phyloP scores from a whole-genome alignment of 2,113 vertebrate species.

The Podocnemis expansa region DNA sequence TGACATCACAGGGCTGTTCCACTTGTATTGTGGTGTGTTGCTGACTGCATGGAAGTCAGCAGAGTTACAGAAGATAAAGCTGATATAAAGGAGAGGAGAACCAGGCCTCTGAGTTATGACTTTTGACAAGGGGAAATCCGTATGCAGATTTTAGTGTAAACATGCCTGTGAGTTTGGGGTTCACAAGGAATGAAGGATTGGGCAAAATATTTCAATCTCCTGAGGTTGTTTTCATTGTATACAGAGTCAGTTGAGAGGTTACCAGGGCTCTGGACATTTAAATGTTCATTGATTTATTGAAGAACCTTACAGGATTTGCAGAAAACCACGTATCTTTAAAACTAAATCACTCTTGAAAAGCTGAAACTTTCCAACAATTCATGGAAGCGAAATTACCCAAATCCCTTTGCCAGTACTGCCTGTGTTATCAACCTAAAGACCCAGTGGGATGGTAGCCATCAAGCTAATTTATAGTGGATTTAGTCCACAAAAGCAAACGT shows the following conservation, averaged over 20 bases:
- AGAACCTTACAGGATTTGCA: slow-evolving; percentile 20
- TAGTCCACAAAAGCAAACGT: not conserved
- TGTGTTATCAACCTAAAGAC: slow-evolving; percentile 38
- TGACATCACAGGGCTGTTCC: not conserved
- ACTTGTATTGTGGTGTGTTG: not conserved
- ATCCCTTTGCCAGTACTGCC: slow-evolving; percentile 15
- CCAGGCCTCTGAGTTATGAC: not conserved
- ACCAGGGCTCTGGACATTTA: slow-evolving; percentile 12
- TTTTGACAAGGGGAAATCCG: slow-evolving; percentile 19
- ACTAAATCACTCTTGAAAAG: slow-evolving; percentile 29
- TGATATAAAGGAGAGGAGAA: not conserved
- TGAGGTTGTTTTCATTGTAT: slow-evolving; percentile 8
- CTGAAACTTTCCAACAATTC: slow-evolving; percentile 28
- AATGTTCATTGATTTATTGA: slow-evolving; percentile 33
- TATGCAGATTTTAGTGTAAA: slow-evolving; percentile 26
- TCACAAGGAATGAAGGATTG: not conserved
- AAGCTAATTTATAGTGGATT: not conserved
- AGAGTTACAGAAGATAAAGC: not conserved
- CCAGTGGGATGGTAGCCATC: not conserved
- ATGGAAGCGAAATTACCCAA: slow-evolving; percentile 31
- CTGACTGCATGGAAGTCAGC: not conserved
- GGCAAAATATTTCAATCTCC: not conserved
- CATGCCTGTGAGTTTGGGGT: not conserved
- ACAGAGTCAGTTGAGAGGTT: slow-evolving; percentile 9
- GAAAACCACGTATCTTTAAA: slow-evolving; percentile 42